phyloP scores from a whole-genome alignment of 2,113 vertebrate species.

The Shinisaurus crocodilurus region DNA sequence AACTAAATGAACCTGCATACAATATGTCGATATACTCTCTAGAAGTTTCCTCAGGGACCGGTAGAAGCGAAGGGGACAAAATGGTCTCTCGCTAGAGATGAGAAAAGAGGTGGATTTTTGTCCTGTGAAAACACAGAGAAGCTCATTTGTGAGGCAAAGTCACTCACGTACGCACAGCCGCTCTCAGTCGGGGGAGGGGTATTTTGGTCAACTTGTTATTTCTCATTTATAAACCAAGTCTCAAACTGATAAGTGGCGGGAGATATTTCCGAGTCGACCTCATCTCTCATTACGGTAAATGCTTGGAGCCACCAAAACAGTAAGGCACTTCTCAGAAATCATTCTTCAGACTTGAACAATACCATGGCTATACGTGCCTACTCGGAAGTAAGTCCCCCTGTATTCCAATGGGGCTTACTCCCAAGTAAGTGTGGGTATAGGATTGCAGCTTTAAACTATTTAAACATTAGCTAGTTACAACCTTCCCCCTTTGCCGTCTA shows the following conservation, averaged over 20 bases:
- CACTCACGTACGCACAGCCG: neutral
- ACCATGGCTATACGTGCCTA: no score
- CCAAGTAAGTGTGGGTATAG: neutral
- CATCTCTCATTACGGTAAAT: neutral
- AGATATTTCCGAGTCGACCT: neutral
- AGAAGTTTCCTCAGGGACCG: conserved; percentile 3
- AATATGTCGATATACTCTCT: neutral
- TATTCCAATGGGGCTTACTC: neutral
- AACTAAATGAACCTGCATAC: neutral
- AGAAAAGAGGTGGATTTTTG: neutral
- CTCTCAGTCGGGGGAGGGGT: no score
- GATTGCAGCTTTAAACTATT: neutral
- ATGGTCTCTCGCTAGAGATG: conserved; percentile 46
- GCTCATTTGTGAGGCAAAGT: neutral
- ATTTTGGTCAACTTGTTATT: neutral
- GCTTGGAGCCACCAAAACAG: neutral
- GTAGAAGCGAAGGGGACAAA: conserved; percentile 18
- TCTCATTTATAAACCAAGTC: neutral
- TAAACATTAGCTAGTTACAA: neutral
- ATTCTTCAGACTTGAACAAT: neutral
- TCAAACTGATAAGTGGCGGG: neutral
- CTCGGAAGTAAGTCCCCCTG: neutral
- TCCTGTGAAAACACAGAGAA: neutral
- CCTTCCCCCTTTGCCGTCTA: no score
- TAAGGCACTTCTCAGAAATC: neutral